Conservation (phyloP, 2,113 vertebrate species). For the Xiphias gladius region DNA sequence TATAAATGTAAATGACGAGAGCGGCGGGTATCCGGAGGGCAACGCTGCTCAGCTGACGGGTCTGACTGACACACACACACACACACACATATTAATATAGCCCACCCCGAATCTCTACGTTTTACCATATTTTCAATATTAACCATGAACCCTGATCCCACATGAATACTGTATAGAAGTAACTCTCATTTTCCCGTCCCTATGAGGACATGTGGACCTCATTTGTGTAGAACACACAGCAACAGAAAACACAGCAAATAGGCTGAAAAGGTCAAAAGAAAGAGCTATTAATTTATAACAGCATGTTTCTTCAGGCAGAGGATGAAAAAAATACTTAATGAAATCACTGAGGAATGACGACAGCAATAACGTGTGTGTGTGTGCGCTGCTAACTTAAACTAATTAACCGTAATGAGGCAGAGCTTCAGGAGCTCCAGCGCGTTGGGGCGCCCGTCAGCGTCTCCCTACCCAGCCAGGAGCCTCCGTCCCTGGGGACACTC, state of each 20-base stretch:
- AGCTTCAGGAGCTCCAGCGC: slow-evolving; percentile 50
- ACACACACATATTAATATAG: slow-evolving; percentile 2
- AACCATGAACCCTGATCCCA: slow-evolving; percentile 9
- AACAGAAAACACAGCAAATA: not conserved
- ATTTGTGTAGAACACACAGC: not conserved
- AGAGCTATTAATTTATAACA: slow-evolving; percentile 29
- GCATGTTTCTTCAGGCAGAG: slow-evolving; percentile 5
- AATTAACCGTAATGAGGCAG: slow-evolving; percentile 61
- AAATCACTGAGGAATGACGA: slow-evolving; percentile 39
- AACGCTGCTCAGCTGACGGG: slow-evolving; percentile 8
- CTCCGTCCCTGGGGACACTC: not conserved
- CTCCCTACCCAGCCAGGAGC: slow-evolving; percentile 41
- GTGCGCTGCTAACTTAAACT: slow-evolving; percentile 40
- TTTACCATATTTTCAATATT: not conserved
- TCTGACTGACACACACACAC: slow-evolving; percentile 7
- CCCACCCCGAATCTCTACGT: not conserved
- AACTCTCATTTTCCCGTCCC: not conserved
- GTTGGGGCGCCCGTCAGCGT: not conserved
- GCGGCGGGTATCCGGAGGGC: slow-evolving; percentile 37
- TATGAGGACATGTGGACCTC: not conserved
- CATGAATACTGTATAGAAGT: not conserved
- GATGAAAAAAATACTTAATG: slow-evolving; percentile 12
- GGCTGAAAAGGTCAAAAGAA: slow-evolving; percentile 8
- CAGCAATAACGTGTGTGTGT: slow-evolving; percentile 37
- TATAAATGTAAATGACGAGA: slow-evolving; percentile 60